phyloP scores from a whole-genome alignment of 2,797 vertebrate species.

The Tiaroga cobitis region DNA sequence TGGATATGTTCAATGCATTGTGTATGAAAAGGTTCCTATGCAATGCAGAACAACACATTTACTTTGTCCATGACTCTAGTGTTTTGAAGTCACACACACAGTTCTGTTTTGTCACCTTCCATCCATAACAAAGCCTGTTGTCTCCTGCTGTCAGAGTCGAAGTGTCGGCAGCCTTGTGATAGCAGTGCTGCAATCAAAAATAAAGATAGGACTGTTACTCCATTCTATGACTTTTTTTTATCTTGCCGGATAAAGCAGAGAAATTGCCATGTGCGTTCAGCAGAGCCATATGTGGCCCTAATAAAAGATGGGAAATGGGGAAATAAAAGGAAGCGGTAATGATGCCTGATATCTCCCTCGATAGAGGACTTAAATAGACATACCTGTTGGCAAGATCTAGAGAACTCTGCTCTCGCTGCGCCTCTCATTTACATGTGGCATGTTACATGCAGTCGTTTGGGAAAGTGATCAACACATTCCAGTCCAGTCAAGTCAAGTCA shows the following conservation, averaged over 20 bases:
- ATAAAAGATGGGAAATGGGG: conserved; percentile 40
- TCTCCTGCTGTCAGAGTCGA: conserved; percentile 3
- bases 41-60: conserved; percentile 25
- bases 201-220: conserved; percentile 22
- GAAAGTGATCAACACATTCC: conserved; percentile 13
- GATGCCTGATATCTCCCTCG: conserved; percentile 43
- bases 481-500: not conserved
- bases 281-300: conserved; percentile 50
- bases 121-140: conserved; percentile 35
- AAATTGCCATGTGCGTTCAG: not conserved
- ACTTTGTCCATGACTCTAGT: not conserved
- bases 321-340: conserved; percentile 46
- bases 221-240: not conserved
- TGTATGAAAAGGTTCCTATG: conserved; percentile 25
- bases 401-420: conserved; percentile 46
- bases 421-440: conserved; percentile 53
- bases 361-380: conserved; percentile 59
- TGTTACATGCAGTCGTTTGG: conserved; percentile 29
- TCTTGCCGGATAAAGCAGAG: not conserved
- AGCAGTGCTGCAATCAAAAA: conserved; percentile 6
- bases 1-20: conserved; percentile 26
- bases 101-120: conserved; percentile 47
- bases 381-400: conserved; percentile 63
- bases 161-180: conserved; percentile 14
- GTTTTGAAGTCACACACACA: conserved; percentile 27